Percentiles rank a stretch among this genome's conserved stretches.
Conservation (phyloP, 2,113 vertebrate species). For the Aldabrachelys gigantea region DNA sequence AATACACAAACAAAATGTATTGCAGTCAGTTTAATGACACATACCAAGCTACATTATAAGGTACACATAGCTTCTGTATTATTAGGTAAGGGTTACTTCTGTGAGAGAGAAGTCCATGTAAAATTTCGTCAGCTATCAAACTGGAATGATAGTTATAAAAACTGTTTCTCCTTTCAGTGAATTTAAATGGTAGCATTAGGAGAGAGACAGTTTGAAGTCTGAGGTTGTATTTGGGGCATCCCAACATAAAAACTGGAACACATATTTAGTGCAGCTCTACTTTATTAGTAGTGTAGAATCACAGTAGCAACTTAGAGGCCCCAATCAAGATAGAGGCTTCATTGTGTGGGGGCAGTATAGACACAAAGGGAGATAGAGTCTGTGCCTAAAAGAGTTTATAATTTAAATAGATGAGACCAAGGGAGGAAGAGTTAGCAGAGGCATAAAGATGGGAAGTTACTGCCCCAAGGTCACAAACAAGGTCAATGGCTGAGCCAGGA, state of each 20-base stretch:
- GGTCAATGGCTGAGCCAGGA: background rate
- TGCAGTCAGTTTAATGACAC: background rate
- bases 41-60: accelerated
- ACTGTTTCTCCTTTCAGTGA: background rate
- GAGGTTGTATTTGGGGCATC: background rate
- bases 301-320: background rate
- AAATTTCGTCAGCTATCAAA: background rate
- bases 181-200: background rate
- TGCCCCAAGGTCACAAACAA: background rate
- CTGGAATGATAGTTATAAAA: accelerated
- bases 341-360: background rate
- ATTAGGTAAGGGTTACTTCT: accelerated
- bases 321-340: background rate
- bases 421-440: background rate
- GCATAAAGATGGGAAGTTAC: background rate
- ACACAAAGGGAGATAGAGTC: background rate
- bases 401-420: background rate
- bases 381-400: background rate
- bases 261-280: background rate
- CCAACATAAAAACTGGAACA: accelerated
- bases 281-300: no score
- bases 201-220: background rate
- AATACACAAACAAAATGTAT: accelerated
- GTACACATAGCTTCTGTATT: accelerated
- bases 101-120: background rate